A percentile compares a stretch with the other conserved stretches of the same genome.
phyloP scores from a whole-genome alignment of 2,888 invertebrate genomes.

The Parapristionchus giblindavisi region DNA sequence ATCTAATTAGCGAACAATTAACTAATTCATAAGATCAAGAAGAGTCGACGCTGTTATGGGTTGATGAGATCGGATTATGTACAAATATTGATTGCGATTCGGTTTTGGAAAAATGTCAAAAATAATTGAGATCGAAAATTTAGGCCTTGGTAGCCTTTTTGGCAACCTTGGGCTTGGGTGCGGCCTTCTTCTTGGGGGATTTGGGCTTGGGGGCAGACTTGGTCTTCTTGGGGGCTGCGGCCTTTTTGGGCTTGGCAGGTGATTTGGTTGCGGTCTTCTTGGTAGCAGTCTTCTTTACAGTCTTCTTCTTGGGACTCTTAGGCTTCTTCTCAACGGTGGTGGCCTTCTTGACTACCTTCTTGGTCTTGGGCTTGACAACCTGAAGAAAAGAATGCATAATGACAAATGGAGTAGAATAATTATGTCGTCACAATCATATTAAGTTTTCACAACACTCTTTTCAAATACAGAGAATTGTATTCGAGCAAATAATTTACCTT shows the following conservation, averaged over 20 bases:
- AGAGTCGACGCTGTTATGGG: no score
- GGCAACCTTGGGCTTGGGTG: slow-evolving; percentile 29
- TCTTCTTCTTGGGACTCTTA: slow-evolving; percentile 41
- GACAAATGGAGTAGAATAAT: not conserved
- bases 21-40: no score
- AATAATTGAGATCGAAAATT: no score
- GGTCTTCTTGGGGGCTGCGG: no score
- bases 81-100: no score
- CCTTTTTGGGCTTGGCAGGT: slow-evolving; percentile 35
- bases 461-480: no score
- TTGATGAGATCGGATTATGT: no score
- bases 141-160: no score
- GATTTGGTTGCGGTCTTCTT: no score
- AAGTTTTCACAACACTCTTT: not conserved
- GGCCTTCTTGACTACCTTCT: slow-evolving; percentile 37
- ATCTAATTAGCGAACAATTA: no score
- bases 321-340: slow-evolving; percentile 23
- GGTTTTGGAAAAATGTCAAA: no score
- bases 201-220: slow-evolving; percentile 33
- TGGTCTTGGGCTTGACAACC: slow-evolving; percentile 18
- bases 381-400: no score
- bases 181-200: slow-evolving; percentile 24
- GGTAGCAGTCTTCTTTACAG: slow-evolving; percentile 39
- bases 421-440: not conserved
- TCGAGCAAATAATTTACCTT: slow-evolving; percentile 2